Percentiles rank a stretch among this genome's conserved stretches.
Conservation (phyloP, 2,888 invertebrate genomes). For the Elysia crispata region DNA sequence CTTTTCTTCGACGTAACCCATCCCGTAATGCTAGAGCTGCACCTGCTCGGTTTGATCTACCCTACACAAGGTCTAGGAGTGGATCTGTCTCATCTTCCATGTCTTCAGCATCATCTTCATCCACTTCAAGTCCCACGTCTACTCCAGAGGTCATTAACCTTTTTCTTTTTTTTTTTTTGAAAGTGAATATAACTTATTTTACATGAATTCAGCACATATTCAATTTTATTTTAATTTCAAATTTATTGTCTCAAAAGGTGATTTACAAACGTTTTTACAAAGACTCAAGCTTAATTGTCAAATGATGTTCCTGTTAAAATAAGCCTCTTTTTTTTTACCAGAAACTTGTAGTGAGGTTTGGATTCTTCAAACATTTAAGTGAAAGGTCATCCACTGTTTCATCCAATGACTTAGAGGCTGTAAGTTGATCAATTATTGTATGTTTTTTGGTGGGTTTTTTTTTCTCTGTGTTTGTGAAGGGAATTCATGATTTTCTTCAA, state of each 20-base stretch:
- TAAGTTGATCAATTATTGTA: not conserved
- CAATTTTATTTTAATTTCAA: too few relatives aligned
- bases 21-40: slow-evolving; percentile 56
- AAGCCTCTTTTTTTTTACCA: slow-evolving; percentile 47
- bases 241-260: too few relatives aligned
- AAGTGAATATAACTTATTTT: too few relatives aligned
- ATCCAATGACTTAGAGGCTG: not conserved
- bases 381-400: too few relatives aligned
- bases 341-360: slow-evolving; percentile 61
- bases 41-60: slow-evolving; percentile 52
- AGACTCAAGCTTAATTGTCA: too few relatives aligned
- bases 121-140: slow-evolving; percentile 52
- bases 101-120: slow-evolving; percentile 54
- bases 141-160: slow-evolving; percentile 52
- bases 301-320: not conserved
- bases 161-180: too few relatives aligned
- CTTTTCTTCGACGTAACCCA: slow-evolving; percentile 59
- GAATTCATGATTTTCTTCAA: too few relatives aligned
- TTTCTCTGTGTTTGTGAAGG: not conserved
- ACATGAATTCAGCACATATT: too few relatives aligned
- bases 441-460: too few relatives aligned
- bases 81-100: slow-evolving; percentile 60
- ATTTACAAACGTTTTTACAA: too few relatives aligned
- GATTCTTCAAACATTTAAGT: slow-evolving; percentile 52
- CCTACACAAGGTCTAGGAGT: slow-evolving; percentile 58